Base-by-base conservation (phyloP, 2,797 vertebrate species). In the Aphelocoma californica region DNA sequence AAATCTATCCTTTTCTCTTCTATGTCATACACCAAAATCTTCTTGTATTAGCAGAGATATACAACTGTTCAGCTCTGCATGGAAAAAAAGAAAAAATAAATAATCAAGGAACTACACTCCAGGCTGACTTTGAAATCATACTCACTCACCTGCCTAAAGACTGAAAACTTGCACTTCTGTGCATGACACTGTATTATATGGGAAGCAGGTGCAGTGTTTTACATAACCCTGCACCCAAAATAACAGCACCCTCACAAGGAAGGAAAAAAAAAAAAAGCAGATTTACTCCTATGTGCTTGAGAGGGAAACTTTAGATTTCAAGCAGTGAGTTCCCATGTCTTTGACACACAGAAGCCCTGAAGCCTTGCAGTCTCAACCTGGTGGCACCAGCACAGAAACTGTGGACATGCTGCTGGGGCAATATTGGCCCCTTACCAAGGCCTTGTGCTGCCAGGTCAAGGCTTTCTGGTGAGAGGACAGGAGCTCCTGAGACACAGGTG, bases 181-280 rank as follows among this genome's bases (percentile, higher is more conserved):
- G 20, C 14, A 77, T 21, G 34, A 74, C 34, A 80, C 2, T 2
- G 1, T 19, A 54, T 67, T 74, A 69, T 51, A 58, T 71, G 53
- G 32, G 67, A 90, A 84, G 61, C 15, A 61, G 44, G 38, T 53
- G 61, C 8, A n/a, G 9, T 14, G 40, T 67, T 93, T 80, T 81
- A 54, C 36, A 74, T 44, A 90, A 84, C 16, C 8, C 3, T 1
- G 9, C 31, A 58, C 21, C 25, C 61, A 71, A 74, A 95, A 66
- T 42, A 91, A 58, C 60, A 72, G 4, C 12, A 21, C 2, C 6
- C 12, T 14, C 26, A 24, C 8, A 23, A 14, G 17, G 20, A 54
- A 56, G 14, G 6, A 1, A 0, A 3, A 13, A 24, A n/a, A 7
- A 8, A 8, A 7, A 7, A 18, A 0, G 4, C 6, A 42, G 7